Percentiles rank a stretch among this genome's conserved stretches.
Conservation (phyloP, 2,113 vertebrate species). For the Tachuris rubrigastra region DNA sequence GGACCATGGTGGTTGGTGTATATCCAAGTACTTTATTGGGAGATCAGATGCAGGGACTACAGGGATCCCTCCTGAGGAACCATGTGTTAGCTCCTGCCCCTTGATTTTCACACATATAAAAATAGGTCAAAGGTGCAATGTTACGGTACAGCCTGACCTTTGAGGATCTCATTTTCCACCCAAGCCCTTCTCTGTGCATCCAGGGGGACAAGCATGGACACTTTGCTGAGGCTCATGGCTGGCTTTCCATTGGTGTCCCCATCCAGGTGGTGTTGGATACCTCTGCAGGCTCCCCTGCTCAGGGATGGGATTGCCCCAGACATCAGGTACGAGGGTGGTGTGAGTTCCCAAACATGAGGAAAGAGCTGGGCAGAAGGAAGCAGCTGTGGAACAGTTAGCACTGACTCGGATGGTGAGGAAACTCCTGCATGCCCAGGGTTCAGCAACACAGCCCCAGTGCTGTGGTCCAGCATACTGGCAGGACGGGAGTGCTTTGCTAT, state of each 20-base stretch:
- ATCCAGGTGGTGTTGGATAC: not conserved
- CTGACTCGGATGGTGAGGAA: not conserved
- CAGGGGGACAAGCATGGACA: not conserved
- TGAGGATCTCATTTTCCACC: not conserved
- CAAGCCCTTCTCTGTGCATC: not conserved
- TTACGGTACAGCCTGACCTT: not conserved
- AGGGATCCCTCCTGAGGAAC: not conserved
- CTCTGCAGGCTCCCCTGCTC: not conserved
- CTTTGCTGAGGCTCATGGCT: not conserved
- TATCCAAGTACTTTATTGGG: not conserved
- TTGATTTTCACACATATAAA: not conserved
- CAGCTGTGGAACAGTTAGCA: not conserved
- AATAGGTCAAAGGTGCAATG: not conserved
- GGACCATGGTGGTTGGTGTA: not conserved
- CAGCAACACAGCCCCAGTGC: accelerated
- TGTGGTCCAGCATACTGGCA: accelerated
- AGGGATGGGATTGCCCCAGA: not conserved
- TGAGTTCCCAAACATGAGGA: not conserved
- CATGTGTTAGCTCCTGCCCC: not conserved
- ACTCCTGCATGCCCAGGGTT: accelerated
- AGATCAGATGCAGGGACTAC: not conserved
- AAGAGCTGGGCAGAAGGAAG: not conserved
- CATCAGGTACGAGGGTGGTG: not conserved
- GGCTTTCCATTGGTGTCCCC: not conserved
- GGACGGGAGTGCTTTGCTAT: not conserved